These are phyloP conservation scores for Pygoscelis antarcticus DNA, from an alignment of 2,113 vertebrate genomes.

Conservation along the genomic window DNA sequence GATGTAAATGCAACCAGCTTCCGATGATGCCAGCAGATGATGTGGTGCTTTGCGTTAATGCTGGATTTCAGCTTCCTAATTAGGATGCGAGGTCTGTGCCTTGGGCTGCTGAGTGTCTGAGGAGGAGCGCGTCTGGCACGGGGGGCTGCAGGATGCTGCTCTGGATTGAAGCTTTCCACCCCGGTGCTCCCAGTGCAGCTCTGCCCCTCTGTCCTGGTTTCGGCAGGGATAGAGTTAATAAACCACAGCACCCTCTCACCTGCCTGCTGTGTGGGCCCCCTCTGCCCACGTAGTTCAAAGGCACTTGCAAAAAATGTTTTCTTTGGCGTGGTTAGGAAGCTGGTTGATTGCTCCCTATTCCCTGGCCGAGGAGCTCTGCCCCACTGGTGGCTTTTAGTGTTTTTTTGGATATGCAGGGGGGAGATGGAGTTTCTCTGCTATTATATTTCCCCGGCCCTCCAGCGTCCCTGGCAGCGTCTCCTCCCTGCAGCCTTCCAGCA, in stretches of 20 bases:
- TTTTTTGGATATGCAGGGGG: not conserved
- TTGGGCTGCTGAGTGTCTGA: not conserved
- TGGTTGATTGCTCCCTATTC: not conserved
- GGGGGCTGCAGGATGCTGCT: not conserved
- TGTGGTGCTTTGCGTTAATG: accelerated
- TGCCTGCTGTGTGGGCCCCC: accelerated
- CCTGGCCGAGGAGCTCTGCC: not conserved
- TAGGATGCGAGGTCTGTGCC: not conserved
- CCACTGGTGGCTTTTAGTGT: not conserved
- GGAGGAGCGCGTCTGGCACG: not conserved
- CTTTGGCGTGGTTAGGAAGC: too few species aligned
- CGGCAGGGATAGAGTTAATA: too few species aligned
- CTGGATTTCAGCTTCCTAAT: not conserved
- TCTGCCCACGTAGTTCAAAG: accelerated
- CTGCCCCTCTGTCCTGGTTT: not conserved
- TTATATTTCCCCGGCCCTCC: not conserved
- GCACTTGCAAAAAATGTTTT: not conserved
- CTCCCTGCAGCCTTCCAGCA: not conserved
- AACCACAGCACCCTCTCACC: too few species aligned
- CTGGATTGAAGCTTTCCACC: not conserved
- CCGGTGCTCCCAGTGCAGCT: not conserved
- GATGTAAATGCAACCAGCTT: accelerated
- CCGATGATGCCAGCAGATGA: not conserved
- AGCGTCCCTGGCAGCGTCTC: not conserved
- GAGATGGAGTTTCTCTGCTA: not conserved